Evolutionary conservation across 2,888 invertebrate species (phyloP), one percentile per base, ranked within the genome.

Genomic region (Cryptocephalus moraei): DNA sequence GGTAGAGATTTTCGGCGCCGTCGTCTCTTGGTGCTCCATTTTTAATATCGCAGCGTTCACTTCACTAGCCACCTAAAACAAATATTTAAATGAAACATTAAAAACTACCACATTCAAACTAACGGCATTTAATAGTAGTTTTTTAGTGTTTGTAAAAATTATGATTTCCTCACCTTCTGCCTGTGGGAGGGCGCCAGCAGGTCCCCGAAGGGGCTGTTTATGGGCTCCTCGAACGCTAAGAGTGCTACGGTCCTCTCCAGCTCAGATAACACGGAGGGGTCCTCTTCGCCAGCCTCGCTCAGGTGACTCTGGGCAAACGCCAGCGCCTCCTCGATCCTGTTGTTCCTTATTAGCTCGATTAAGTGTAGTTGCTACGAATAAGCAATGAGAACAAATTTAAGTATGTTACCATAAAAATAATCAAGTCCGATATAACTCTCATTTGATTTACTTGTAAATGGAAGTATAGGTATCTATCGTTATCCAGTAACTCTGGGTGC

Each of bases 21-120:
- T 91, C 43, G 87, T 84, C 65, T 92, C 91, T 66, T 87, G 84
- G 62, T 92, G 89, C 68, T 96, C 94, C 75, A 88, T 87, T 67
- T 92, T 90, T 46, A 97, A 74, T 59, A 97, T 94, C n/a, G 96
- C 95, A 43, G 95, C 91, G 72, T 97, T 97, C 12, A 97, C 77
- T 74, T 96, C 95, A 74, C 94, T 94, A 14, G 96, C 96, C 64
- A 96, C 88, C 88, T 89, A 41, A 39, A 39, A 50, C n/a, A 36
- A 32, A 45, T 41, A 38, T 12, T 22, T 43, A 45, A 41, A 42
- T 42, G 9, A 38, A 13, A 9, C n/a, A 36, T n/a, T 22, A 33
- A 22, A 14, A 39, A 39, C 14, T 33, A 12, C n/a, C 41, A n/a
- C n/a, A n/a, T n/a, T n/a, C n/a, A n/a, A n/a, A n/a, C n/a, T n/a